Conservation (phyloP, 2,888 invertebrate genomes). For the Tenthredo mesomela region DNA sequence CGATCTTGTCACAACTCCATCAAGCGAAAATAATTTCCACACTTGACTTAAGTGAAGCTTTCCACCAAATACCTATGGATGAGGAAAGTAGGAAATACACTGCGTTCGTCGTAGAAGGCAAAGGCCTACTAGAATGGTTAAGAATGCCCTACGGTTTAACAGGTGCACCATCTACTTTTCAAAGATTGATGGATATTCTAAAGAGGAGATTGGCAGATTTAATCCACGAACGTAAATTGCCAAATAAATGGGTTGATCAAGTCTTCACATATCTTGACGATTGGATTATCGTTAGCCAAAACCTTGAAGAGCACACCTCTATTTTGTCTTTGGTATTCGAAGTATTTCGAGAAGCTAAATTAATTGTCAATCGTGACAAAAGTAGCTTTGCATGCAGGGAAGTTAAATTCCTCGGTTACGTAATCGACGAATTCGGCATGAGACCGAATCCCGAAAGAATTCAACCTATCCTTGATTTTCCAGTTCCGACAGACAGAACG, state of each 20-base stretch:
- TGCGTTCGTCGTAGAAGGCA: conserved; percentile 24
- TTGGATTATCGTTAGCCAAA: conserved; percentile 32
- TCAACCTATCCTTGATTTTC: conserved; percentile 49
- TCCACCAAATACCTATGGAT: conserved; percentile 51
- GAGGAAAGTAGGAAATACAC: neutral
- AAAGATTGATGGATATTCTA: conserved; percentile 39
- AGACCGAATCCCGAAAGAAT: conserved; percentile 57
- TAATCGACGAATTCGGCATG: conserved; percentile 56
- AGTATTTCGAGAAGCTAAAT: conserved; percentile 50
- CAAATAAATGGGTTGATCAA: conserved; percentile 51
- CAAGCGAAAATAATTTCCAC: conserved; percentile 58
- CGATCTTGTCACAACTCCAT: conserved; percentile 39
- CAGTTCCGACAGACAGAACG: conserved; percentile 9
- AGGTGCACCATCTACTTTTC: conserved; percentile 57
- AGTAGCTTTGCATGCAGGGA: conserved; percentile 52
- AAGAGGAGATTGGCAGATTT: neutral
- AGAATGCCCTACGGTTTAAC: conserved; percentile 49
- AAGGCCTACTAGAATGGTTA: neutral
- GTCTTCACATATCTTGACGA: conserved; percentile 17
- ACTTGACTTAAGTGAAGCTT: conserved; percentile 59
- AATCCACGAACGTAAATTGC: conserved; percentile 44
- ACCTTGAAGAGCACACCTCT: conserved; percentile 2
- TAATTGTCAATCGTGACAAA: conserved; percentile 56
- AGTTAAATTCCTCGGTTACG: conserved; percentile 52
- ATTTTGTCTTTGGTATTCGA: conserved; percentile 10